These are phyloP conservation scores for Callyntrura guangdongensis DNA, from an alignment of 2,888 invertebrate genomes.

Conservation along the genomic window DNA sequence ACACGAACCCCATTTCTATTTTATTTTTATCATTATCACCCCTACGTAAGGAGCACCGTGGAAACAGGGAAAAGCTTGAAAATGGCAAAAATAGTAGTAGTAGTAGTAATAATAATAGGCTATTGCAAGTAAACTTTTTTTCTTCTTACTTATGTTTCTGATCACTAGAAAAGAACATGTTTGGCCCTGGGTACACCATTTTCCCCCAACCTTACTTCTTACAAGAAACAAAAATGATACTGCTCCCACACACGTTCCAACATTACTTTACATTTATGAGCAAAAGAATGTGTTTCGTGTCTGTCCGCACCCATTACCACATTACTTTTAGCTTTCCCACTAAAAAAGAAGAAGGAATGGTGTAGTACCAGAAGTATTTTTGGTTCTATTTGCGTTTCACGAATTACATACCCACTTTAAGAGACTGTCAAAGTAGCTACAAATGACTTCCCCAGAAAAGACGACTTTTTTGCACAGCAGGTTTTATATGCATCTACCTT, in stretches of 20 bases:
- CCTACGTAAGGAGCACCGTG: background rate
- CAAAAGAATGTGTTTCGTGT: constrained; percentile 11
- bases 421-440: constrained; percentile 31
- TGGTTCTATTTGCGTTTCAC: constrained; percentile 1
- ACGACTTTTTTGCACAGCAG: background rate
- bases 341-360: too few relatives aligned
- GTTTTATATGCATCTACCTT: background rate
- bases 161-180: background rate
- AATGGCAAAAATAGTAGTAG: constrained; percentile 10
- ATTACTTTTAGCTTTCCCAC: constrained; percentile 18
- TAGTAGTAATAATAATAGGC: background rate
- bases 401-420: background rate
- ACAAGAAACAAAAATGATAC: background rate
- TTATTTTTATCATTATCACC: constrained; percentile 41
- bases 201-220: background rate
- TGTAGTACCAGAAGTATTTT: background rate
- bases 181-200: background rate
- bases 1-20: constrained; percentile 8
- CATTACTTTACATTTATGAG: constrained; percentile 66
- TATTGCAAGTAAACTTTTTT: constrained; percentile 37
- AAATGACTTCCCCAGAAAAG: constrained; percentile 3
- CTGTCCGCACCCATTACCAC: constrained; percentile 38
- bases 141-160: constrained; percentile 4
- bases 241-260: constrained; percentile 14
- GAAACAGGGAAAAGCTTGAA: background rate